Evolutionary conservation across 2,797 vertebrate species (phyloP), one percentile per base, ranked within the genome.

Genomic region (Lepidocolaptes lacrymiger): DNA sequence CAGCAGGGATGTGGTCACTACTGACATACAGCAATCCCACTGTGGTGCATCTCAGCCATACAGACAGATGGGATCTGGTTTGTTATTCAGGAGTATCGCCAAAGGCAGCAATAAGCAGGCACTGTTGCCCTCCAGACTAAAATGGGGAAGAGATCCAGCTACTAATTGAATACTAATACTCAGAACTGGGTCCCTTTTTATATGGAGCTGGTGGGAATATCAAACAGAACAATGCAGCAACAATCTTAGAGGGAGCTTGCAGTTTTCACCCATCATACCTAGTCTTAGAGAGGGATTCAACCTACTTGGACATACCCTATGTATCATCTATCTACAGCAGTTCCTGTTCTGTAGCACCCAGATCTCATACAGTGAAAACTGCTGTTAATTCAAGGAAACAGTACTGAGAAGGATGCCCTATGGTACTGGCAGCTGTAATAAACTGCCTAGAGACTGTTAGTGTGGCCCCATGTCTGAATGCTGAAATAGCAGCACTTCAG

Each of bases 121-220:
- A 10, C 3, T 37, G 12, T 8, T 69, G 64, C 10, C 43, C 26
- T 34, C n/a, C 13, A 19, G 16, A 62, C n/a, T 55, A 34, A 58
- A 59, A 63, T 8, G 4, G 3, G 26, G 10, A 73, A 68, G 14
- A 75, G 22, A 91, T 37, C 43, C 51, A 63, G 26, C 36, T 59
- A 7, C 37, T 36, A 15, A 15, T 32, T 0, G 0, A 55, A 73
- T 28, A 13, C 39, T 39, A 39, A 34, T 6, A 51, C 3, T 17
- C 23, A 51, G 55, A 81, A 76, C 7, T 6, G 6, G 4, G 14
- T 66, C 23, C 10, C n/a, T 68, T 66, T 71, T 43, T 30, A n/a
- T 28, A 12, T 2, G 18, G 34, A n/a, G 15, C 20, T 69, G 26
- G 23, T 58, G 34, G 37, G 22, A 89, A 58, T 11, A 58, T 4